phyloP scores from a whole-genome alignment of 30 jellyfish, hydroid and myxozoan genomes.

The Aurelia sp. region DNA sequence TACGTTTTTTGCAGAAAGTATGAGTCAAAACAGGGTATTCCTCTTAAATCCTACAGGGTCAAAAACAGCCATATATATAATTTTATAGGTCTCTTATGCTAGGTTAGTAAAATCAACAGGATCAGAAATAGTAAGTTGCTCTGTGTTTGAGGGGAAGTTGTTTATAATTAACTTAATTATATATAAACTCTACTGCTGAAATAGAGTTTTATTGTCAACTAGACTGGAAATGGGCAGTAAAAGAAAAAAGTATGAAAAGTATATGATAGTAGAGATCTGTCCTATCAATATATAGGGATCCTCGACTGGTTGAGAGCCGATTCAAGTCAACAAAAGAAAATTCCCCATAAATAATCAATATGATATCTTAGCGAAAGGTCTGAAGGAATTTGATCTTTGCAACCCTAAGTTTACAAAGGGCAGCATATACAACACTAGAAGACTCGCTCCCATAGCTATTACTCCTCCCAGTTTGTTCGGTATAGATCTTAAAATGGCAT shows the following conservation, averaged over 20 bases:
- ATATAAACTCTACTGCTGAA: neutral
- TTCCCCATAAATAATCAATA: constrained; percentile 14
- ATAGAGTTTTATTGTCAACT: constrained; percentile 3
- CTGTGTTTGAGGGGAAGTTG: neutral
- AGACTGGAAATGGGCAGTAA: neutral
- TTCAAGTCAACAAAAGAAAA: constrained; percentile 40
- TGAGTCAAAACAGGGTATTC: no score
- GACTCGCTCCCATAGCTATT: constrained; percentile 14
- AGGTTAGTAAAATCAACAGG: no score
- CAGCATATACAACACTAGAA: neutral
- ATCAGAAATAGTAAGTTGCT: no score
- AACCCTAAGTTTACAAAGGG: neutral
- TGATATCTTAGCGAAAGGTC: constrained; percentile 17
- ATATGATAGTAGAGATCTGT: constrained; percentile 12
- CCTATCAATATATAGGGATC: constrained; percentile 57
- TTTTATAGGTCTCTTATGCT: no score
- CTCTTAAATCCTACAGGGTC: no score
- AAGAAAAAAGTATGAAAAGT: constrained; percentile 29
- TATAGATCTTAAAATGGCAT: constrained; percentile 49
- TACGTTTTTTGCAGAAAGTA: no score
- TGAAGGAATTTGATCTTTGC: constrained; percentile 4
- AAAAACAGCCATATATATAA: no score
- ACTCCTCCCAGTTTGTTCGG: constrained; percentile 69
- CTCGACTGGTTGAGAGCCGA: constrained; percentile 53
- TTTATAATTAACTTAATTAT: constrained; percentile 18